A percentile compares a stretch with the other conserved stretches of the same genome.
phyloP scores from a whole-genome alignment of 2,797 vertebrate genomes.

The Cossypha dichroa region DNA sequence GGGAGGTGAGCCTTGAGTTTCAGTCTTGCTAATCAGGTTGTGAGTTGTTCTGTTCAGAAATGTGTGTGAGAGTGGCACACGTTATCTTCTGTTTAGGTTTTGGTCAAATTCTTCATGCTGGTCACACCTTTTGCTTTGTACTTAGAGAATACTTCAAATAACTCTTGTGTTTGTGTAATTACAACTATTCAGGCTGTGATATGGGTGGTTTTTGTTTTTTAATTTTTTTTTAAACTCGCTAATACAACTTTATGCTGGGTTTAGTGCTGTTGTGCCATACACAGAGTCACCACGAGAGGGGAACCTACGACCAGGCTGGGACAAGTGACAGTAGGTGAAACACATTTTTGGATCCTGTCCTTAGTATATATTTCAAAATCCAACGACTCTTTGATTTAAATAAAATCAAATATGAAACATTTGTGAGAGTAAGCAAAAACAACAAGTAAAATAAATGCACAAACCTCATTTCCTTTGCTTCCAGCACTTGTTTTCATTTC shows the following conservation, averaged over 20 bases:
- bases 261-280: not conserved
- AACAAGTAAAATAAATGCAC: not conserved
- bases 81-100: not conserved
- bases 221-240: not conserved
- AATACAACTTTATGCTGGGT: not conserved
- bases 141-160: not conserved
- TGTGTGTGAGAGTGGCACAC: accelerated
- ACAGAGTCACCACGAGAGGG: constrained; percentile 58
- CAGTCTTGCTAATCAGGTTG: not conserved
- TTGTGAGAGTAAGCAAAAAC: not conserved
- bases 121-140: not conserved
- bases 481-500: constrained; percentile 92
- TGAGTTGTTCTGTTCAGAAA: not conserved
- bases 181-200: not conserved
- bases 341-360: not conserved
- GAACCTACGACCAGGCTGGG: not conserved
- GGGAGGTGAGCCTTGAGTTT: not conserved
- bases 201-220: not conserved
- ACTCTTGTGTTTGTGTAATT: not conserved
- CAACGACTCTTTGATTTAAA: not conserved
- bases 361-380: not conserved
- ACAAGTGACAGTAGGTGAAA: not conserved
- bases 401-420: not conserved
- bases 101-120: not conserved
- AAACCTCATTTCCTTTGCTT: constrained; percentile 94